Percentiles rank a stretch among this genome's conserved stretches.
Evolutionary conservation across 2,888 invertebrate genomes (phyloP).

Genomic region (Nomada hirtipes): DNA sequence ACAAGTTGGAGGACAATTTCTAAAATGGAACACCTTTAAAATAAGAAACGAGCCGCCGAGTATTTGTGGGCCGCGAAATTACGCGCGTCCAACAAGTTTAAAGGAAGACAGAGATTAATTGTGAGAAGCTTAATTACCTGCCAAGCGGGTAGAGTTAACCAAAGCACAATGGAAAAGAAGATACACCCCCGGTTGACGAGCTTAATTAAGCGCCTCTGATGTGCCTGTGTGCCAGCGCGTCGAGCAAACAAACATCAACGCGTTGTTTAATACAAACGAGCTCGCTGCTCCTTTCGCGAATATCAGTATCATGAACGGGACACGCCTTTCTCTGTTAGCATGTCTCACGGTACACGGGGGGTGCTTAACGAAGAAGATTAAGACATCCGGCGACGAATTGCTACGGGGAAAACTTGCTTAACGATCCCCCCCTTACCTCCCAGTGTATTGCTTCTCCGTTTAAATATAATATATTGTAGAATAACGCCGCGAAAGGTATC

Average conservation of each 20-base stretch:
- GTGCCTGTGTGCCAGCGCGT: constrained; percentile 12
- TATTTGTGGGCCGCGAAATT: not conserved
- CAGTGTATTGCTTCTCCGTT: no score
- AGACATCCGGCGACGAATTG: not conserved
- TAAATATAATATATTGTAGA: no score
- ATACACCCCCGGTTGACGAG: constrained; percentile 18
- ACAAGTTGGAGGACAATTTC: no score
- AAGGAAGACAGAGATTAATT: constrained; percentile 46
- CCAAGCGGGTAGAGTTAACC: constrained; percentile 40
- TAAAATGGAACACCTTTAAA: no score
- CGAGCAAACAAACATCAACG: constrained; percentile 35
- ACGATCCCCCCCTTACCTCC: not conserved
- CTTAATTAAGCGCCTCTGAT: constrained; percentile 62
- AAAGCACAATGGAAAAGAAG: constrained; percentile 33
- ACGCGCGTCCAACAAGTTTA: not conserved
- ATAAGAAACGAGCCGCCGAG: no score
- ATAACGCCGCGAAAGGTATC: no score
- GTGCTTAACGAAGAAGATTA: not conserved
- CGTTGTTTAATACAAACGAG: constrained; percentile 38
- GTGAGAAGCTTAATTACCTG: constrained; percentile 42
- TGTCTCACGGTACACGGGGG: not conserved
- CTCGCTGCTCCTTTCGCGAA: constrained; percentile 11
- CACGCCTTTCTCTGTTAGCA: not conserved
- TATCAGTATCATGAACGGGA: constrained; percentile 10
- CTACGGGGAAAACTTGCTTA: not conserved